These are phyloP conservation scores for Diadromus collaris DNA, from an alignment of 2,888 invertebrate species.

Conservation along the genomic window DNA sequence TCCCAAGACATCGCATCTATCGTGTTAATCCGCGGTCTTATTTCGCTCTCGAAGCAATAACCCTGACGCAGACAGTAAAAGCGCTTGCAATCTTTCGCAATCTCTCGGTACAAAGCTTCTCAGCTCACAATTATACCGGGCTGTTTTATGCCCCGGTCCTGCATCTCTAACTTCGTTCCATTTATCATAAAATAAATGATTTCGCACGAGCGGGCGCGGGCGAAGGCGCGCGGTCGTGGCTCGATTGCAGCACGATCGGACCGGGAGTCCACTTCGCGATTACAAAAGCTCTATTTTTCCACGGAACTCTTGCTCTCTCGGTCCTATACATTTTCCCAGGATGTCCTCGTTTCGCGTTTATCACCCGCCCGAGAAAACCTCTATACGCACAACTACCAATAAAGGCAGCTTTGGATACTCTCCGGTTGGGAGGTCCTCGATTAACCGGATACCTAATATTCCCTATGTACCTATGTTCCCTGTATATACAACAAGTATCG, in stretches of 20 bases:
- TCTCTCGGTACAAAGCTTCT: slow-evolving; percentile 46
- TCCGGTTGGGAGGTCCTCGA: not conserved
- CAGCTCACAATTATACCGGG: not conserved
- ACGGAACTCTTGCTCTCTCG: not conserved
- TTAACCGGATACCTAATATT: not conserved
- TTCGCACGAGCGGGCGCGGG: slow-evolving; percentile 4
- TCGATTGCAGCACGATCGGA: slow-evolving; percentile 37
- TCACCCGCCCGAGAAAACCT: not conserved
- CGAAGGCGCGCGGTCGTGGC: slow-evolving; percentile 10
- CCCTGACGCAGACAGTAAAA: slow-evolving; percentile 43
- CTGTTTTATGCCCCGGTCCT: not conserved
- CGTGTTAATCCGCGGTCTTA: slow-evolving; percentile 32
- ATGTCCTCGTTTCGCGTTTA: slow-evolving; percentile 13
- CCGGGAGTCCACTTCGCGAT: slow-evolving; percentile 48
- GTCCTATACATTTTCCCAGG: slow-evolving; percentile 2
- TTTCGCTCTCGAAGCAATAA: slow-evolving; percentile 50
- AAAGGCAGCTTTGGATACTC: not conserved
- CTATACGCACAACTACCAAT: not conserved
- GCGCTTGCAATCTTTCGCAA: slow-evolving; percentile 50
- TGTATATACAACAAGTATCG: not conserved
- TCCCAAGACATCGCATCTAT: slow-evolving; percentile 9
- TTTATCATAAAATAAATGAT: slow-evolving; percentile 57
- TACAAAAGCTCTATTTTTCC: slow-evolving; percentile 27
- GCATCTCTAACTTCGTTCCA: slow-evolving; percentile 8
- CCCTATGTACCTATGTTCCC: slow-evolving; percentile 1